Base-by-base conservation (phyloP, 1,140 invertebrate genomes). In the Drosophila bipectinata region DNA sequence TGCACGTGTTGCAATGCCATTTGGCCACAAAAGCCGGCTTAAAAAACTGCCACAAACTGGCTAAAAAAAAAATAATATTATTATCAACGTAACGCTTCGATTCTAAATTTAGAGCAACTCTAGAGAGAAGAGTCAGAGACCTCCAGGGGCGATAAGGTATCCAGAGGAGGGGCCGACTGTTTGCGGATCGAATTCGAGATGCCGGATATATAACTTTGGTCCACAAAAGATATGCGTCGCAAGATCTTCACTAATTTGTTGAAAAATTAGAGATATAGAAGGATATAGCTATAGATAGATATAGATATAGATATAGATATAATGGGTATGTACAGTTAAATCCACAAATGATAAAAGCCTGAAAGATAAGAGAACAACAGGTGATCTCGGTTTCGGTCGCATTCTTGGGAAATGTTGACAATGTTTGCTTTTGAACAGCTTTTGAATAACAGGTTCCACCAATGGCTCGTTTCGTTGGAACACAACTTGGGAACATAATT, bases 41-140 rank as follows among this genome's bases (percentile, higher is more conserved):
- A 18, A 18, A 34, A 14, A 24, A 18, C 41, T 45, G 15, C 30
- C 34, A 5, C 28, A 30, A 52, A 48, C 49, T 15, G 7, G 15
- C 49, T n/a, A 1, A 10, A 24, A 37, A 21, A 18, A 21, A 54
- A 15, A 39, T 8, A 24, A 15, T 37, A 24, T 8, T 47, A 57
- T 64, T 75, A 79, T 84, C 66, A 57, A 67, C 41, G 62, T 79
- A 67, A 83, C 72, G 80, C 79, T 83, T 41, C 66, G 67, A 72
- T 30, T 57, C 61, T 47, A 67, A 77, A 63, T 75, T 69, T 79
- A 62, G 77, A 79, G 6, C 10, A 21, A 41, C 64, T 32, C 37
- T 37, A 53, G 9, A 18, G 14, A 18, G 14, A 21, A 68, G 44
- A 69, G 67, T 71, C 67, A 71, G 52, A 71, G 67, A 71, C 67